A percentile compares a stretch with the other conserved stretches of the same genome.
Evolutionary conservation across 2,113 vertebrate genomes (phyloP).

Genomic region (Capra hircus): DNA sequence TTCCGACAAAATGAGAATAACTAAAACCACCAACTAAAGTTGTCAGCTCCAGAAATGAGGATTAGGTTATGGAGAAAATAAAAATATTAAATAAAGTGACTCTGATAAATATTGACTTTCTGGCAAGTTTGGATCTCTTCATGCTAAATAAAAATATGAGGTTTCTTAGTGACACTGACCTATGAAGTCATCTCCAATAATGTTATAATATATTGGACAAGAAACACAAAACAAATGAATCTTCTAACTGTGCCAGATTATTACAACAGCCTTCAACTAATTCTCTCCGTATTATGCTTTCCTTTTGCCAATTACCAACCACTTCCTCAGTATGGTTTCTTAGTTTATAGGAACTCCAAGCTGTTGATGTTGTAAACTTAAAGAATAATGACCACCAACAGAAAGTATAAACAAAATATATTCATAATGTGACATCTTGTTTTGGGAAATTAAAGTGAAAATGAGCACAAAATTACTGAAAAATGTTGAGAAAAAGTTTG

Average conservation of each 20-base stretch:
- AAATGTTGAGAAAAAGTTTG: neutral
- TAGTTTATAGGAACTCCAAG: slow-evolving; percentile 28
- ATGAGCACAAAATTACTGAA: neutral
- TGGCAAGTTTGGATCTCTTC: slow-evolving; percentile 63
- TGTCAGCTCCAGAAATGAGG: slow-evolving; percentile 46
- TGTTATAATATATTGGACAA: slow-evolving; percentile 72
- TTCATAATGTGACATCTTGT: neutral
- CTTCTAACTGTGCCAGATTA: slow-evolving; percentile 59
- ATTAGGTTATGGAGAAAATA: slow-evolving; percentile 69
- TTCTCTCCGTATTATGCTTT: slow-evolving; percentile 67
- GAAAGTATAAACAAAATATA: slow-evolving; percentile 38
- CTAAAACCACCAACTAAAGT: slow-evolving; percentile 35
- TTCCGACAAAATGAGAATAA: slow-evolving; percentile 12
- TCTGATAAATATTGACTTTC: slow-evolving; percentile 76
- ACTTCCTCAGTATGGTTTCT: slow-evolving; percentile 26
- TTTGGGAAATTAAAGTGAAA: neutral
- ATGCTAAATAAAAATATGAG: slow-evolving; percentile 74
- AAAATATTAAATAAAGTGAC: slow-evolving; percentile 67
- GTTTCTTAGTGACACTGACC: slow-evolving; percentile 74
- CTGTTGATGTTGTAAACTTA: slow-evolving; percentile 46
- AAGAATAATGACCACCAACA: slow-evolving; percentile 22
- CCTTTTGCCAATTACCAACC: slow-evolving; percentile 49
- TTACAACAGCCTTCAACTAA: slow-evolving; percentile 73
- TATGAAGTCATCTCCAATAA: slow-evolving; percentile 79
- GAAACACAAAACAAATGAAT: slow-evolving; percentile 74